These are phyloP conservation scores for Blastobasis adustella DNA, from an alignment of 2,888 invertebrate genomes.

Conservation along the genomic window DNA sequence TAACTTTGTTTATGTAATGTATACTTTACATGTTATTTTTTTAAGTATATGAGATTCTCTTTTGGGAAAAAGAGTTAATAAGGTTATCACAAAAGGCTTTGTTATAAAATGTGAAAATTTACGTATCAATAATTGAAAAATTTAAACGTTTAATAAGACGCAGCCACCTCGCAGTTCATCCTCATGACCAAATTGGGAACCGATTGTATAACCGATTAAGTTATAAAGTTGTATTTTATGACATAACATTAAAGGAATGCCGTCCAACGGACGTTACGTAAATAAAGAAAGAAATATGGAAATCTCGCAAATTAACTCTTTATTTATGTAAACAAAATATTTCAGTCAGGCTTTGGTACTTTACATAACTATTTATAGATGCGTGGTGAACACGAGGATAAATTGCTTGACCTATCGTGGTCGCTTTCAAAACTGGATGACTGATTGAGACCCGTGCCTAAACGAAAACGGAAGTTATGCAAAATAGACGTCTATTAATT, in stretches of 20 bases:
- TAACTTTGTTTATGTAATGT: no score
- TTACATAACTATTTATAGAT: conserved; percentile 9
- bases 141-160: background rate
- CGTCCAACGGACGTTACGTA: conserved; percentile 16
- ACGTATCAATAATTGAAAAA: background rate
- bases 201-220: conserved; percentile 15
- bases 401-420: conserved; percentile 7
- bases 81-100: no score
- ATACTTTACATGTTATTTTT: no score
- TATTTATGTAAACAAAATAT: conserved; percentile 9
- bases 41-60: no score
- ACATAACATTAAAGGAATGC: conserved; percentile 18
- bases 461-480: conserved; percentile 20
- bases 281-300: conserved; percentile 7
- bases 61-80: no score
- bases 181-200: conserved; percentile 10
- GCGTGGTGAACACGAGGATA: conserved; percentile 6
- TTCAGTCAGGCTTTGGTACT: background rate
- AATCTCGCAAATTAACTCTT: conserved; percentile 4
- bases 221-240: conserved; percentile 10
- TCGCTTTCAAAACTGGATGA: background rate
- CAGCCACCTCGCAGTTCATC: background rate
- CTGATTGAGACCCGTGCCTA: conserved; percentile 5
- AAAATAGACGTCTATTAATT: conserved; percentile 19
- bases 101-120: no score